phyloP scores from a whole-genome alignment of 2,113 vertebrate genomes.

The Oceanites oceanicus region DNA sequence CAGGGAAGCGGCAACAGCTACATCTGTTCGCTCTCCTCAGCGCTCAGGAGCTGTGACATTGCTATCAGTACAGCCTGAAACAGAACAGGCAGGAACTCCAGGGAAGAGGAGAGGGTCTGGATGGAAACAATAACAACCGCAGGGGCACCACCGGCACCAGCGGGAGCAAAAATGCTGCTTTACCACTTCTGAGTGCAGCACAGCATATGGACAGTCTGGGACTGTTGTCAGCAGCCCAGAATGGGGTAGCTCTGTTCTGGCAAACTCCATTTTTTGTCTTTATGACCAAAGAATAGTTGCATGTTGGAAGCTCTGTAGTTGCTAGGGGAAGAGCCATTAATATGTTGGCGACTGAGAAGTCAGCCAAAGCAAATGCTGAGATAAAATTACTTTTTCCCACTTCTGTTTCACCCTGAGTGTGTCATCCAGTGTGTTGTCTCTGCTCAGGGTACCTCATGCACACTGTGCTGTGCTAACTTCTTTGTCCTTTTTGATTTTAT shows the following conservation, averaged over 20 bases:
- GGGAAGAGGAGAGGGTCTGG: conserved; percentile 32
- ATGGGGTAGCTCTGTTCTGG: conserved; percentile 44
- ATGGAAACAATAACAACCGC: conserved; percentile 36
- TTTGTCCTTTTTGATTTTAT: conserved; percentile 43
- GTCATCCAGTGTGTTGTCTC: conserved; percentile 11
- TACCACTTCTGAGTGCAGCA: conserved; percentile 61
- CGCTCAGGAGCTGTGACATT: background rate
- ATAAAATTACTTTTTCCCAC: conserved; percentile 52
- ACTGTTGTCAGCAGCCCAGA: conserved; percentile 68
- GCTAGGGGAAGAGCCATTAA: conserved; percentile 61
- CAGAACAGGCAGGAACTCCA: conserved; percentile 27
- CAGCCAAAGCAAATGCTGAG: conserved; percentile 64
- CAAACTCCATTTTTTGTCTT: conserved; percentile 53
- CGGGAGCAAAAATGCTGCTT: conserved; percentile 63
- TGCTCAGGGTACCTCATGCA: background rate
- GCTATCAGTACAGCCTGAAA: background rate
- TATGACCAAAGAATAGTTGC: conserved; percentile 59
- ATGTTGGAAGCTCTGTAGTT: conserved; percentile 65
- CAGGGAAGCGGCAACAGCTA: conserved; percentile 5
- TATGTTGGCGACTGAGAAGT: conserved; percentile 40
- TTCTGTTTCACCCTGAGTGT: conserved; percentile 7
- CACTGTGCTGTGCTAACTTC: conserved; percentile 13
- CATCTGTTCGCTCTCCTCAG: background rate
- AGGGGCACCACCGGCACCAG: conserved; percentile 44
- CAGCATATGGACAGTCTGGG: conserved; percentile 71